Evolutionary conservation across 2,113 vertebrate genomes (phyloP).

Genomic region (human): GRCh38 chr2:146104001-146104500

Average conservation of each 20-base stretch:
- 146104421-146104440: neutral
- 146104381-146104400: neutral
- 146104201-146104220: neutral
- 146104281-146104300: neutral
- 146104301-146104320: neutral
- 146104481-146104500: neutral
- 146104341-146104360: neutral
- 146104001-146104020: neutral
- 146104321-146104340: neutral
- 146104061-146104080: neutral
- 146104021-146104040: neutral
- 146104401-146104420: neutral
- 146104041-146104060: too few species aligned
- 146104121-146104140: neutral
- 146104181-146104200: neutral
- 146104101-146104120: neutral
- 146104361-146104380: neutral
- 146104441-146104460: neutral
- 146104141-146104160: neutral
- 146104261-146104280: neutral
- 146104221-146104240: neutral
- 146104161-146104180: neutral
- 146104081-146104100: neutral
- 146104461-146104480: neutral
- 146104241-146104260: neutral